These are phyloP conservation scores for Eupithecia abbreviata DNA, from an alignment of 2,888 invertebrate species.

Conservation along the genomic window DNA sequence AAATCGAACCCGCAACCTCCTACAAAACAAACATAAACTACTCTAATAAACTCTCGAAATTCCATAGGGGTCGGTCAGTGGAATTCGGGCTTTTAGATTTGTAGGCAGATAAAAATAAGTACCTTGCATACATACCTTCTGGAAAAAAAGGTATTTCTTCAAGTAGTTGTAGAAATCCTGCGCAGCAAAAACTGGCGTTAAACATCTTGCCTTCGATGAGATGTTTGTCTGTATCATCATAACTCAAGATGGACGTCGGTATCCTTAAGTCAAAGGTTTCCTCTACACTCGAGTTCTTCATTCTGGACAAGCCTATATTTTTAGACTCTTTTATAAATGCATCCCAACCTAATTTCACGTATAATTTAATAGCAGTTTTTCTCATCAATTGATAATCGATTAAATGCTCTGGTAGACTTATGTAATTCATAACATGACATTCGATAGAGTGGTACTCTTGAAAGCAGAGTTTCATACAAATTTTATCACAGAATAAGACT, in stretches of 20 bases:
- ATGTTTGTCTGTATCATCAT: conserved; percentile 8
- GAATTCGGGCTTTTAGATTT: not conserved
- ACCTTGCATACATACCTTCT: conserved; percentile 15
- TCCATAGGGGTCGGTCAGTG: too few species aligned
- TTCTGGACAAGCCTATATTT: conserved; percentile 19
- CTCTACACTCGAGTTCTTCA: conserved; percentile 9
- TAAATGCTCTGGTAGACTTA: not conserved
- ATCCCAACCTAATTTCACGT: conserved; percentile 22
- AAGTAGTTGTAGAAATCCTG: not conserved
- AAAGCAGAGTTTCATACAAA: conserved; percentile 7
- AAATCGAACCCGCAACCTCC: too few species aligned
- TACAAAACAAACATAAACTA: too few species aligned
- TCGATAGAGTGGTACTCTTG: conserved; percentile 30
- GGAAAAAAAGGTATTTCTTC: conserved; percentile 18
- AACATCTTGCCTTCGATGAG: conserved; percentile 22
- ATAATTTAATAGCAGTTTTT: conserved; percentile 23
- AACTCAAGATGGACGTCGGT: conserved; percentile 21
- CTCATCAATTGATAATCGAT: not conserved
- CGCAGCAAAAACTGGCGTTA: conserved; percentile 16
- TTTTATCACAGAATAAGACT: conserved; percentile 18
- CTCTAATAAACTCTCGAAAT: too few species aligned
- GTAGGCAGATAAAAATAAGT: not conserved
- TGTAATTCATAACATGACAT: conserved; percentile 2
- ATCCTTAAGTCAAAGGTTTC: conserved; percentile 9
- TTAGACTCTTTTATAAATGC: conserved; percentile 16